phyloP scores from a whole-genome alignment of 2,797 vertebrate genomes.

The Danio jaintianensis region DNA sequence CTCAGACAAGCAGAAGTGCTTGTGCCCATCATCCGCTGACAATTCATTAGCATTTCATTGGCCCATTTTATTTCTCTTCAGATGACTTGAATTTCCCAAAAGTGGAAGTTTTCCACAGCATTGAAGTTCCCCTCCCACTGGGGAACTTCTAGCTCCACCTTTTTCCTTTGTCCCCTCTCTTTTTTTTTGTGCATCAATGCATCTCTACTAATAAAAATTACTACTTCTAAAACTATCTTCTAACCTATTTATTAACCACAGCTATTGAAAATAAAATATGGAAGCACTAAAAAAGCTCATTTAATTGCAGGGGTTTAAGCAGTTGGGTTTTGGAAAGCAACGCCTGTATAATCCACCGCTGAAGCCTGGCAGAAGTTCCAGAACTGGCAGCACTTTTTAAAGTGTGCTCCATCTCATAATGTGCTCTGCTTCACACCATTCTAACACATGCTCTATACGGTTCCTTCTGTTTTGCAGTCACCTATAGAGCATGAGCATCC shows the following conservation, averaged over 20 bases:
- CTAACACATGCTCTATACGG: background rate
- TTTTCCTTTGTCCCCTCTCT: no score
- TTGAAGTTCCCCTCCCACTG: no score
- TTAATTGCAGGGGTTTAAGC: background rate
- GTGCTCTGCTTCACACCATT: background rate
- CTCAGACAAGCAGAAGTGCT: no score
- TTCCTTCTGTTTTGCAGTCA: slow-evolving; percentile 4
- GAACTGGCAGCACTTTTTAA: background rate
- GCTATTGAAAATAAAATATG: background rate
- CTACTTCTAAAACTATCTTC: no score
- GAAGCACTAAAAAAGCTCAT: background rate
- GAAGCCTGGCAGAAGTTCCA: background rate
- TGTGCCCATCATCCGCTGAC: no score
- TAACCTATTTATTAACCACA: background rate
- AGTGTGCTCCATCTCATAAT: background rate
- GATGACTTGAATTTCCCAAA: no score
- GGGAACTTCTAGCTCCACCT: no score
- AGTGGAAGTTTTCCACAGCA: no score
- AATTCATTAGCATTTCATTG: no score
- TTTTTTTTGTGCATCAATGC: no score
- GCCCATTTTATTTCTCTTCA: no score
- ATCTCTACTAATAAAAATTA: no score
- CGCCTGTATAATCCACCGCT: background rate
- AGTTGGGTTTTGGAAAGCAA: background rate
- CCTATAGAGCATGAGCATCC: slow-evolving; percentile 33